phyloP scores from a whole-genome alignment of 2,888 invertebrate species.

The Eulithis testata region DNA sequence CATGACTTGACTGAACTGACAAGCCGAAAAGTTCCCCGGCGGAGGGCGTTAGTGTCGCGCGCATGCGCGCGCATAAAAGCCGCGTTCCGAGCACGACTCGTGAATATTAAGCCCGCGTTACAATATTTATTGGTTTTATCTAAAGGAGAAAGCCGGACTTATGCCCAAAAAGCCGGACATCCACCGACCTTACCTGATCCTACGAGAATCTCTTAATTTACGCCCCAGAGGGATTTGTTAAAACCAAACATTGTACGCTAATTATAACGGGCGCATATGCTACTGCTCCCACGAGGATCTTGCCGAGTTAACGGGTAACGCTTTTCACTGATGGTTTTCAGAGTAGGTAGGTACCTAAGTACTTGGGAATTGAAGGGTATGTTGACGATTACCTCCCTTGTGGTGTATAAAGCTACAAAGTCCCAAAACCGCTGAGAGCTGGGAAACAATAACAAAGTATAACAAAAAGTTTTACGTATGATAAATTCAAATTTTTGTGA shows the following conservation, averaged over 20 bases:
- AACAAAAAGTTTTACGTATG: neutral
- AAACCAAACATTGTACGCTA: conserved; percentile 85
- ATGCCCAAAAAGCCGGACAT: conserved; percentile 12
- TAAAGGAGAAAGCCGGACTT: conserved; percentile 5
- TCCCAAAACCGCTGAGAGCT: neutral
- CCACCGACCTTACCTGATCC: conserved; percentile 36
- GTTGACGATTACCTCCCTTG: conserved; percentile 11
- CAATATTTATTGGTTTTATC: too few species aligned
- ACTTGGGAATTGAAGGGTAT: conserved; percentile 7
- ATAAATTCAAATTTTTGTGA: too few species aligned
- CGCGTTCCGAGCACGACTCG: too few species aligned
- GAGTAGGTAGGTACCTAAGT: conserved; percentile 16
- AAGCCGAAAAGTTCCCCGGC: too few species aligned
- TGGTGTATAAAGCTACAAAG: conserved; percentile 12
- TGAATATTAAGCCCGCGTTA: too few species aligned
- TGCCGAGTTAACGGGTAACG: conserved; percentile 68
- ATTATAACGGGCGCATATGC: conserved; percentile 83
- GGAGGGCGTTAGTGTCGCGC: too few species aligned
- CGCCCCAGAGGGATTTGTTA: conserved; percentile 83
- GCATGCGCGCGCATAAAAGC: too few species aligned
- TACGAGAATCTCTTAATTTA: conserved; percentile 82
- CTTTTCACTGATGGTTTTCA: conserved; percentile 42
- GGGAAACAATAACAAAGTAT: neutral
- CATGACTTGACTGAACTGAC: too few species aligned
- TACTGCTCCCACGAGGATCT: conserved; percentile 77